A percentile compares a stretch with the other conserved stretches of the same genome.
phyloP scores from a whole-genome alignment of 2,888 invertebrate genomes.

The Lamproptera curius region DNA sequence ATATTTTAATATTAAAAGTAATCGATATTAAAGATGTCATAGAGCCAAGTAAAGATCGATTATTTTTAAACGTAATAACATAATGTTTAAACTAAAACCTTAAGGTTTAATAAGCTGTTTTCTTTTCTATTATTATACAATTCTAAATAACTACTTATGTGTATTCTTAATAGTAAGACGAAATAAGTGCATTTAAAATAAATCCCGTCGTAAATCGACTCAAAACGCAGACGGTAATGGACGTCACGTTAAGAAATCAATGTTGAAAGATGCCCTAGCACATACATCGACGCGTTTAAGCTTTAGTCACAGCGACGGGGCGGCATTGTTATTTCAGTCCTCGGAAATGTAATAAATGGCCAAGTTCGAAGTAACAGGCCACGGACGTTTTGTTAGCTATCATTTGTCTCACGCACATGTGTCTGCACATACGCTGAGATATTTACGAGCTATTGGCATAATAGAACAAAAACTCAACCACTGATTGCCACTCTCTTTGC shows the following conservation, averaged over 20 bases:
- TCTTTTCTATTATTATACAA: too few species aligned
- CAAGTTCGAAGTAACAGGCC: constrained; percentile 63
- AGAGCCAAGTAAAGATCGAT: too few species aligned
- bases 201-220: not conserved
- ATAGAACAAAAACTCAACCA: constrained; percentile 52
- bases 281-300: constrained; percentile 55
- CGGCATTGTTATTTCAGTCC: constrained; percentile 72
- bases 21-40: too few species aligned
- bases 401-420: constrained; percentile 67
- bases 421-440: constrained; percentile 63
- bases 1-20: too few species aligned
- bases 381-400: constrained; percentile 65
- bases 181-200: too few species aligned
- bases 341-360: constrained; percentile 64
- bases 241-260: constrained; percentile 36
- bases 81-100: too few species aligned
- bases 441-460: constrained; percentile 74
- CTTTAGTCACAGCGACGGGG: constrained; percentile 45
- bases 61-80: too few species aligned
- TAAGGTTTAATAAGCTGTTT: too few species aligned
- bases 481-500: constrained; percentile 37
- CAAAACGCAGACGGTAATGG: constrained; percentile 8
- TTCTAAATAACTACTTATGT: too few species aligned
- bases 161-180: too few species aligned
- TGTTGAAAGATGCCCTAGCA: constrained; percentile 55